Conservation (phyloP, 2,797 vertebrate genomes). For the Perodicticus potto region DNA sequence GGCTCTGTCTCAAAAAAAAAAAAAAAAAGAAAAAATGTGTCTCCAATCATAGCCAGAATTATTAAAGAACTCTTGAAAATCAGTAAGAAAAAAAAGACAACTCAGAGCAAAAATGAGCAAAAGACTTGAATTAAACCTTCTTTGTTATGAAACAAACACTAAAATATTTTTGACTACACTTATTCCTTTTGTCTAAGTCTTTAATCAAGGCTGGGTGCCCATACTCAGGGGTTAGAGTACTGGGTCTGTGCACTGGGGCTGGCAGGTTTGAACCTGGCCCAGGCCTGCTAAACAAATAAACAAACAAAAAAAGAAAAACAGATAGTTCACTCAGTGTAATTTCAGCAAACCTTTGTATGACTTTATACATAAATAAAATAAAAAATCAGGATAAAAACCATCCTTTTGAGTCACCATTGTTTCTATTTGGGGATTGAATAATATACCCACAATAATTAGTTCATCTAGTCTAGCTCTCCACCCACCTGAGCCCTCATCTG, state of each 20-base stretch:
- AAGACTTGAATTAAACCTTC: not conserved
- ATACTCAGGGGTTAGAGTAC: no score
- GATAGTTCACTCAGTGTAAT: not conserved
- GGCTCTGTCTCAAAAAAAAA: no score
- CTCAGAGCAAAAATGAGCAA: not conserved
- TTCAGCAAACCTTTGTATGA: not conserved
- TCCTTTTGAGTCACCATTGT: not conserved
- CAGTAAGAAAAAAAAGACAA: not conserved
- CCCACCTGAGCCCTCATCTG: not conserved
- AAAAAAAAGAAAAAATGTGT: not conserved
- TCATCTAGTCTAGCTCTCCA: not conserved
- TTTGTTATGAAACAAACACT: not conserved
- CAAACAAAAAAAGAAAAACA: not conserved
- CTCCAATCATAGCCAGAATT: not conserved
- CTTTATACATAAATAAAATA: conserved; percentile 41
- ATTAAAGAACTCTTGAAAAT: not conserved
- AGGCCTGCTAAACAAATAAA: no score
- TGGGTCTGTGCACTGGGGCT: no score
- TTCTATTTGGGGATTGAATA: not conserved
- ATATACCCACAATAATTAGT: not conserved
- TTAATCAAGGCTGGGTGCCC: not conserved
- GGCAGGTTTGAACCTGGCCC: no score
- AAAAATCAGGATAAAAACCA: not conserved
- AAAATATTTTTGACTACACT: not conserved
- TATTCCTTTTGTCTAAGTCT: not conserved